Percentiles rank a stretch among this genome's conserved stretches.
phyloP scores from a whole-genome alignment of 2,888 invertebrate genomes.

The Dolichomitus sp. region DNA sequence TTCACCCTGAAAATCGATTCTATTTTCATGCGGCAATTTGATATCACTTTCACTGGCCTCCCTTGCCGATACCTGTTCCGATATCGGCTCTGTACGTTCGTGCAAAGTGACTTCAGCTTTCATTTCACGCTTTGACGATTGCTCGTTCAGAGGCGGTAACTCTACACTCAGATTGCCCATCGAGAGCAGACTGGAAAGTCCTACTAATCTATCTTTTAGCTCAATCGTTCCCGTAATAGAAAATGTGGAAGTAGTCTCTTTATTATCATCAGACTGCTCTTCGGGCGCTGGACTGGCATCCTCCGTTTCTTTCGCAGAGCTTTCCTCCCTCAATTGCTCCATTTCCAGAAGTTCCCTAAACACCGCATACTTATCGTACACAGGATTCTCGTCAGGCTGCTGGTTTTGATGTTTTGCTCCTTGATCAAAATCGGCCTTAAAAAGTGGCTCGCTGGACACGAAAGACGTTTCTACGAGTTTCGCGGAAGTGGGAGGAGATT shows the following conservation, averaged over 20 bases:
- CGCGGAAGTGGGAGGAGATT: conserved; percentile 87
- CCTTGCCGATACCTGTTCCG: conserved; percentile 36
- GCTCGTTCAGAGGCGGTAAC: conserved; percentile 35
- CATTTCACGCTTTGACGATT: conserved; percentile 16
- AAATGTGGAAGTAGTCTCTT: conserved; percentile 10
- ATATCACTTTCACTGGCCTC: conserved; percentile 33
- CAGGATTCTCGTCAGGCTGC: conserved; percentile 87
- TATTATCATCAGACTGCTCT: conserved; percentile 35
- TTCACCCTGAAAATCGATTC: conserved; percentile 27
- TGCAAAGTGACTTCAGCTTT: conserved; percentile 25
- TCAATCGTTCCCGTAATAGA: conserved; percentile 10
- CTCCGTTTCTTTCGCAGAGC: conserved; percentile 66
- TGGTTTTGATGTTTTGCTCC: conserved; percentile 72
- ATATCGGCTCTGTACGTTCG: conserved; percentile 25
- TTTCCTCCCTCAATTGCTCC: conserved; percentile 85
- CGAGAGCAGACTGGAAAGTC: conserved; percentile 41
- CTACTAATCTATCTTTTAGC: conserved; percentile 4
- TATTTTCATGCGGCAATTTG: conserved; percentile 1
- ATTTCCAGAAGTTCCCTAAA: conserved; percentile 94
- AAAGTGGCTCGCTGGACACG: conserved; percentile 86
- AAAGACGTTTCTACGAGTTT: conserved; percentile 73
- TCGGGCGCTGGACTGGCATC: neutral
- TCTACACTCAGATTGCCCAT: conserved; percentile 47
- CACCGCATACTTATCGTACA: conserved; percentile 95
- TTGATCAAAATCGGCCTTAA: conserved; percentile 91